Evolutionary conservation across 1,140 invertebrate genomes (phyloP), one percentile per base, ranked within the genome.

Genomic region (Kradibia gibbosae): DNA sequence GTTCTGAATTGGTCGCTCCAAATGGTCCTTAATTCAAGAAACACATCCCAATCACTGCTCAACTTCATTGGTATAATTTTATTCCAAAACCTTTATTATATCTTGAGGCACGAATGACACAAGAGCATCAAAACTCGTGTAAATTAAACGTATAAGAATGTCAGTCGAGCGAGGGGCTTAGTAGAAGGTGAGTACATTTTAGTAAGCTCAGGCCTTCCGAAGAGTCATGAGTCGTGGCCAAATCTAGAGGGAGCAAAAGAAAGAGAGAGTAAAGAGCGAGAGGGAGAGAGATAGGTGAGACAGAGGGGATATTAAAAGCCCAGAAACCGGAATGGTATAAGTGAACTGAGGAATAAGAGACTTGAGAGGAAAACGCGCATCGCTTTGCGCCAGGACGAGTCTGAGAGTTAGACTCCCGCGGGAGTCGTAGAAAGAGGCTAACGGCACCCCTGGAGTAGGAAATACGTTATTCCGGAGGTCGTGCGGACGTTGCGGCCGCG

Each of bases 371-470:
- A 80, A 53, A 80, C 79, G 82, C 74, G 83, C n/a, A 86, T 89
- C 85, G 88, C 89, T 89, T 87, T 86, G 87, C 85, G 87, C 83
- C 85, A 85, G 85, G 86, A 89, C 87, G 88, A 89, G 88, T 86
- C 88, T 84, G 87, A 89, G 88, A 89, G 89, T 89, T 88, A 82
- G 83, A 83, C 76, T 89, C 89, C 86, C 89, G 36, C 48, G 87
- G 88, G 89, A 89, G 88, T 83, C 87, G 86, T 90, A 62, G 50
- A 8, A 85, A 82, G 84, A 67, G 80, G 85, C 85, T 88, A 89
- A 89, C 87, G 86, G 86, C 86, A 88, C 88, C 88, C 87, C 82
- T 82, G 88, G 87, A 88, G 83, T 86, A 85, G 85, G 67, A 55
- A 20, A 67, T 86, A 84, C 86, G 71, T 82, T 80, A 88, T 88